Conservation (phyloP, 2,113 vertebrate species). For the Ramphastos sulfuratus region DNA sequence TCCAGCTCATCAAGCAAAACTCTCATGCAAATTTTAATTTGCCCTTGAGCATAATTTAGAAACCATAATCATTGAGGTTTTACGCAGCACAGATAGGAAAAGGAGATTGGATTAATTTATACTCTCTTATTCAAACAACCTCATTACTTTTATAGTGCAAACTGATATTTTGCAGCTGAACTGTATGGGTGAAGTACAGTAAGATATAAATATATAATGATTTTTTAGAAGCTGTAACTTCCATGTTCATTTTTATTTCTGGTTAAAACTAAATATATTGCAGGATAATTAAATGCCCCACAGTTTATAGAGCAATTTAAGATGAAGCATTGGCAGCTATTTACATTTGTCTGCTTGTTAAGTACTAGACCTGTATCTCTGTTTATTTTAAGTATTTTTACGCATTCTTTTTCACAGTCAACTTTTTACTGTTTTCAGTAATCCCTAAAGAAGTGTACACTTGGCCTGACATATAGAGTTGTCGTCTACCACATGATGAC, state of each 20-base stretch:
- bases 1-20: slow-evolving; percentile 89
- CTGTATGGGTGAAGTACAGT: slow-evolving; percentile 83
- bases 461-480: slow-evolving; percentile 98
- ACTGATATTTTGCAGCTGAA: slow-evolving; percentile 87
- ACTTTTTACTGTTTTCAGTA: slow-evolving; percentile 83
- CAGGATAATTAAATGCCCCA: slow-evolving; percentile 63
- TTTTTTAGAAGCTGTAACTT: slow-evolving; percentile 68
- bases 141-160: slow-evolving; percentile 96
- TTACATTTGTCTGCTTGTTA: slow-evolving; percentile 70
- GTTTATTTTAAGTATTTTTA: slow-evolving; percentile 73
- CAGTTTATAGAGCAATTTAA: slow-evolving; percentile 65
- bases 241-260: slow-evolving; percentile 61
- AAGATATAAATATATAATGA: slow-evolving; percentile 70
- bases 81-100: slow-evolving; percentile 88
- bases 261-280: slow-evolving; percentile 67
- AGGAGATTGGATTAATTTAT: slow-evolving; percentile 95
- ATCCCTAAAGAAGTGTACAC: slow-evolving; percentile 89
- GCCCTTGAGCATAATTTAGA: slow-evolving; percentile 99
- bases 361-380: slow-evolving; percentile 43
- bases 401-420: slow-evolving; percentile 77
- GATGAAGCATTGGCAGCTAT: slow-evolving; percentile 51
- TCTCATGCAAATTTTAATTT: slow-evolving; percentile 99
- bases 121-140: slow-evolving; percentile 95
- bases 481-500: slow-evolving; percentile 93
- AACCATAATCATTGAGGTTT: slow-evolving; percentile 99